Evolutionary conservation across 2,797 vertebrate species (phyloP), one percentile per base, ranked within the genome.

Genomic region (Microctenopoma stevenorrisi): DNA sequence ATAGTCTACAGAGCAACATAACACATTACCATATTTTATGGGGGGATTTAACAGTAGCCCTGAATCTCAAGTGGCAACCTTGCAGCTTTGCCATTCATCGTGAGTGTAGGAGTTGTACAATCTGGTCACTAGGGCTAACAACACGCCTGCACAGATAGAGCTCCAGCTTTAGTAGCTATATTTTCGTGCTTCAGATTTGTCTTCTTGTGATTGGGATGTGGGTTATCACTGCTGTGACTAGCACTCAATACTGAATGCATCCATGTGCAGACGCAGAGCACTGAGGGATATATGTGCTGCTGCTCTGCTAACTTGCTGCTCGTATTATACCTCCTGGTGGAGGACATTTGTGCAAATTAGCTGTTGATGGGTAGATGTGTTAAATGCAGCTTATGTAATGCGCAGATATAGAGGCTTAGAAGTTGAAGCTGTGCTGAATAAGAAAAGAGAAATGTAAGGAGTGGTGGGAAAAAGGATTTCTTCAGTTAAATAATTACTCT

Each of bases 301-400:
- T 33, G 28, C 26, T 51, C 7, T 33, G 28, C 26, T 16, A 35
- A 37, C 4, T 12, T 9, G 16, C 54, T 28, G 55, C 55, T 26
- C 13, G 26, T 12, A 15, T 16, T 28, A 28, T 30, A 26, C 55
- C 22, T 43, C 9, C 14, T 11, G 14, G 33, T 35, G 33, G 33
- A 35, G 33, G 35, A 55, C 5, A 37, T 2, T 22, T 1, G 18
- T 25, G 35, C 3, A 14, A 22, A 16, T 38, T 18, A 54, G 52
- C 5, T 47, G 30, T 35, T 35, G 57, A 47, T 60, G 16, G n/a
- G 58, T 26, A 37, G 44, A 48, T 48, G 46, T 38, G 46, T 38
- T 50, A 35, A 49, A 38, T 40, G 26, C 30, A 5, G 33, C 49
- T 15, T 15, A n/a, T 13, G 15, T 28, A 11, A 28, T 40, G 33